A percentile compares a stretch with the other conserved stretches of the same genome.
Evolutionary conservation across 2,797 vertebrate species (phyloP).

Genomic region (Muscicapa striata): DNA sequence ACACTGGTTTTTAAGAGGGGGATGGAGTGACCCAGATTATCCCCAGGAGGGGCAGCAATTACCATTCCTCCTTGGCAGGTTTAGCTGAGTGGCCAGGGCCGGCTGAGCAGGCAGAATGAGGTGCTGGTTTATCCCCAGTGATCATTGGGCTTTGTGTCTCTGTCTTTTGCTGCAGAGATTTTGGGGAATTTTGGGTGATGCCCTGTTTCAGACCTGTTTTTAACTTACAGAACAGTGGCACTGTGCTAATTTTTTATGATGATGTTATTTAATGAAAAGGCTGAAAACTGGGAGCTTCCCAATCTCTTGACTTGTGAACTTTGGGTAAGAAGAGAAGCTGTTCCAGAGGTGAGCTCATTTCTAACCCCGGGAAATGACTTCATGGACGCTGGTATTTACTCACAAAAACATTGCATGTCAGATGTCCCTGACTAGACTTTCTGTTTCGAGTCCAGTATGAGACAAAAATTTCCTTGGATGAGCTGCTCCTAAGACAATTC

Average conservation of each 20-base stretch:
- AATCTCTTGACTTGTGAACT: slow-evolving; percentile 47
- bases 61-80: background rate
- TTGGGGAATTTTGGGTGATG: background rate
- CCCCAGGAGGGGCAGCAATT: background rate
- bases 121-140: background rate
- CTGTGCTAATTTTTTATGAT: background rate
- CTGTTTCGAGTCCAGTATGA: slow-evolving; percentile 75
- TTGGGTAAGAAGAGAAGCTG: slow-evolving; percentile 40
- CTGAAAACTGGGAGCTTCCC: slow-evolving; percentile 13
- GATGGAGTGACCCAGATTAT: background rate
- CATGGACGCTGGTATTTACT: slow-evolving; percentile 75
- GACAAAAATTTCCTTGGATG: slow-evolving; percentile 79
- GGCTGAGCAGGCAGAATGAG: slow-evolving; percentile 20
- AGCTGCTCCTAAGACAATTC: slow-evolving; percentile 60
- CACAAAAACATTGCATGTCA: slow-evolving; percentile 72
- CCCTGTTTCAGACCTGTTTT: fast-evolving
- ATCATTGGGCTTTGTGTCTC: background rate
- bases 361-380: slow-evolving; percentile 75
- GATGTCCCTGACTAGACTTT: slow-evolving; percentile 76
- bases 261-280: background rate
- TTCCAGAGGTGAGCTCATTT: slow-evolving; percentile 70
- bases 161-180: background rate
- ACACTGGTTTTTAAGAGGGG: background rate
- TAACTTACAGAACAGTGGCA: background rate
- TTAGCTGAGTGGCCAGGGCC: background rate